Base-by-base conservation (phyloP, 2,797 vertebrate species). In the Chanos chanos region DNA sequence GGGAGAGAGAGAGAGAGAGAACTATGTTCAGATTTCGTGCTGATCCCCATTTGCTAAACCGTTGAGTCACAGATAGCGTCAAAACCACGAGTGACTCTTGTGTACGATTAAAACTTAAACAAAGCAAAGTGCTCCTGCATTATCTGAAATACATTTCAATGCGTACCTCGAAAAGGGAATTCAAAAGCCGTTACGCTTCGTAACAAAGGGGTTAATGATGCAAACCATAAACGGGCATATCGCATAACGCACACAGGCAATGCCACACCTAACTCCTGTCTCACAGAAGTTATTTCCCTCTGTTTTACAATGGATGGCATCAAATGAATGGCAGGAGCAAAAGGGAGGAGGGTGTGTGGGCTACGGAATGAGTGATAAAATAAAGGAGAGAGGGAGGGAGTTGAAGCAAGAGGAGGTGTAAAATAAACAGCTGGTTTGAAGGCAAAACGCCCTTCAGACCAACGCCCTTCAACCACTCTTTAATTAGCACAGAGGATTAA, bases 381-480 rank as follows among this genome's bases (percentile, higher is more conserved):
- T 13, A 12, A 22, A 22, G 39, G 18, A 18, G 21, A 33, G 19
- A 30, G 37, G 49, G 34, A 37, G 10, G 45, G 19, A 66, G 10
- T 47, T 49, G 25, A 27, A 15, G 16, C 28, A 58, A 52, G 18
- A 53, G 12, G 15, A 19, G n/a, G 22, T 19, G 21, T 31, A 21
- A 19, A 51, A 13, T 25, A 33, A 61, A 51, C 4, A 0, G 16
- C 3, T 3, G 7, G 24, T 64, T 44, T 47, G 21, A 19, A 43
- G 2, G 12, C 8, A 25, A 40, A 4, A 15, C 5, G 19, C n/a
- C n/a, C 44, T 24, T 31, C 65, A 22, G 19, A 57, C 57, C 66
- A 68, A 61, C 66, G 57, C 70, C 65, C 52, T 52, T 8, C 7
- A 12, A 21, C 19, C n/a, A 22, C 12, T 5, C 15, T 62, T 31